Evolutionary conservation across 2,797 vertebrate genomes (phyloP), one percentile per base, ranked within the genome.

Genomic region (Pipistrellus pipistrellus): DNA sequence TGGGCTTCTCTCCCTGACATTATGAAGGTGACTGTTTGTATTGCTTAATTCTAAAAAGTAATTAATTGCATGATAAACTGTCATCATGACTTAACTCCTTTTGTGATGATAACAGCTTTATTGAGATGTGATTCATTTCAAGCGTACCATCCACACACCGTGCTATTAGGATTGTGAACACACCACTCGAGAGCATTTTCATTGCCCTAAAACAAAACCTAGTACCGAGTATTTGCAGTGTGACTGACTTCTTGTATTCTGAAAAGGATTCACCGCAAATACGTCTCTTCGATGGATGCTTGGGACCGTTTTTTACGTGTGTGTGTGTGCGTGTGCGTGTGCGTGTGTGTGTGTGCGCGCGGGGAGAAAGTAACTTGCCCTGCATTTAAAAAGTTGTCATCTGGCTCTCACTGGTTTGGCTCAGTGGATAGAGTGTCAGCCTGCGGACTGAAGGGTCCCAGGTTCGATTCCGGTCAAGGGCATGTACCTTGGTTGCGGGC

Each of bases 1-100:
- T 35, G n/a, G 48, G 75, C 48, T 35, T 35, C 38, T 8, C 75
- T 35, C n/a, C n/a, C 12, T 23, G 8, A 23, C n/a, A 15, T 41
- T 78, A 62, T 27, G 32, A 18, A 93, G 69, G 8, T 85, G 14
- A 9, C 75, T 71, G 12, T 57, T 69, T 80, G 10, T 66, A 46
- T 72, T 66, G 35, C 9, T 80, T 72, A 90, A 71, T 13, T 85
- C 46, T 64, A 83, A 75, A 87, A 88, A 83, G 44, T 51, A 82
- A 82, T 68, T 46, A 85, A 77, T 68, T 35, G 6, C 41, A 14
- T 41, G 73, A 66, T 48, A 46, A 44, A 64, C 30, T 71, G 32
- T 53, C 21, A 14, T 30, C 17, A 2, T 69, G n/a, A 23, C 71
- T 35, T 72, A 46, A 71, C 78, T 90, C n/a, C 68, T 48, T 90